A percentile compares a stretch with the other conserved stretches of the same genome.
Evolutionary conservation across 2,113 vertebrate species (phyloP).

Genomic region (Neopipo cinnamomea): DNA sequence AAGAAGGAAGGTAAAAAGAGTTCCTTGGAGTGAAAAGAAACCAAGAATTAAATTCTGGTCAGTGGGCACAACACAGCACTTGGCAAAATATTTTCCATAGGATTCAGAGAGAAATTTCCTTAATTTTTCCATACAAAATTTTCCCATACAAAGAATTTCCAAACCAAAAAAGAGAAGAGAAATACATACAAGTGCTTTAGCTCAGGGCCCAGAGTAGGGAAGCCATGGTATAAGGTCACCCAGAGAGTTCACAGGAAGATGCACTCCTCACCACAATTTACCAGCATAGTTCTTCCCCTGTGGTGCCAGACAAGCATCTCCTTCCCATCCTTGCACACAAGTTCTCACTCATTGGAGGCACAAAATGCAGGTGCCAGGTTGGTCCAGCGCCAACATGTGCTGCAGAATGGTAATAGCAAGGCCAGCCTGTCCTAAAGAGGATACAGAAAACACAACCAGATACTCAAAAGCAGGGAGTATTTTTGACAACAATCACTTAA

Average conservation of each 20-base stretch:
- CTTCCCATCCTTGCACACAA: background rate
- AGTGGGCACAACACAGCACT: background rate
- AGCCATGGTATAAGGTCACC: background rate
- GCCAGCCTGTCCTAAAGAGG: background rate
- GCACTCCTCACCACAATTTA: background rate
- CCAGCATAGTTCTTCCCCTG: background rate
- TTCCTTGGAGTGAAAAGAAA: background rate
- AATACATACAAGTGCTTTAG: background rate
- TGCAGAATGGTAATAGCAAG: background rate
- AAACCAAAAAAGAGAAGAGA: background rate
- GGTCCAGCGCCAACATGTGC: rapidly evolving
- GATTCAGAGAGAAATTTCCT: background rate
- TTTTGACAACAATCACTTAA: background rate
- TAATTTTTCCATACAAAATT: background rate
- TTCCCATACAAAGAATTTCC: background rate
- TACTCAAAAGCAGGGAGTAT: background rate
- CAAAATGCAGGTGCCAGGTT: background rate
- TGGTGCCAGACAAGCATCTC: background rate
- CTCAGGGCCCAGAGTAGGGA: background rate
- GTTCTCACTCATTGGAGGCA: background rate
- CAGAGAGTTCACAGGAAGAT: background rate
- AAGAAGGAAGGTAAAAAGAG: background rate
- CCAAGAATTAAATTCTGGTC: background rate
- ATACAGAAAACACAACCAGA: background rate
- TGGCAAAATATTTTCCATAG: background rate